Conservation (phyloP, 2,797 vertebrate species). For the Jordanella pulchra region DNA sequence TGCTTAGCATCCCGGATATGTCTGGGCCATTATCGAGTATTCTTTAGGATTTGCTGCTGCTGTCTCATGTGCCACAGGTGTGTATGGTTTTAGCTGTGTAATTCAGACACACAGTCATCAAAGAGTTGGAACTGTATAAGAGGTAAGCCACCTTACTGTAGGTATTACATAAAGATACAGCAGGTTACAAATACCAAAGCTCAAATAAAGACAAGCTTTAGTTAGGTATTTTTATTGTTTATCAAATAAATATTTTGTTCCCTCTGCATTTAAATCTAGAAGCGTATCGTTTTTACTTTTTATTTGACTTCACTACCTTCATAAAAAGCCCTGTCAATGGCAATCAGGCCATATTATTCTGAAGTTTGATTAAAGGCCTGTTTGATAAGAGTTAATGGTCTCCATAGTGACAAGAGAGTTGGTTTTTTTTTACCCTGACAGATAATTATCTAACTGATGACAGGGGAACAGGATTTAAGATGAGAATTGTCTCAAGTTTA, state of each 20-base stretch:
- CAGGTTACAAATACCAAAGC: not conserved
- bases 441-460: not conserved
- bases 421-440: not conserved
- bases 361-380: not conserved
- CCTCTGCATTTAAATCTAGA: not conserved
- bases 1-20: conserved; percentile 49
- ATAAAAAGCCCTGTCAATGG: not conserved
- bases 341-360: not conserved
- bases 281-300: not conserved
- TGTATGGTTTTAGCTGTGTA: not conserved
- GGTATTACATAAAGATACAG: not conserved
- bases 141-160: not conserved
- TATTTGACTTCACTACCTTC: not conserved
- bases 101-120: not conserved
- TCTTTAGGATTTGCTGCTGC: conserved; percentile 20
- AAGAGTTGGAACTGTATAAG: not conserved
- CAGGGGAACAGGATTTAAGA: not conserved
- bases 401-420: not conserved
- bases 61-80: conserved; percentile 22
- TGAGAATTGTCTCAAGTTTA: not conserved
- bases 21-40: conserved; percentile 35
- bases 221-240: not conserved
- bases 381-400: not conserved
- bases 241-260: not conserved
- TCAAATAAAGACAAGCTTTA: not conserved